Evolutionary conservation across 2,888 invertebrate species (phyloP).

Genomic region (Folsomia candida): DNA sequence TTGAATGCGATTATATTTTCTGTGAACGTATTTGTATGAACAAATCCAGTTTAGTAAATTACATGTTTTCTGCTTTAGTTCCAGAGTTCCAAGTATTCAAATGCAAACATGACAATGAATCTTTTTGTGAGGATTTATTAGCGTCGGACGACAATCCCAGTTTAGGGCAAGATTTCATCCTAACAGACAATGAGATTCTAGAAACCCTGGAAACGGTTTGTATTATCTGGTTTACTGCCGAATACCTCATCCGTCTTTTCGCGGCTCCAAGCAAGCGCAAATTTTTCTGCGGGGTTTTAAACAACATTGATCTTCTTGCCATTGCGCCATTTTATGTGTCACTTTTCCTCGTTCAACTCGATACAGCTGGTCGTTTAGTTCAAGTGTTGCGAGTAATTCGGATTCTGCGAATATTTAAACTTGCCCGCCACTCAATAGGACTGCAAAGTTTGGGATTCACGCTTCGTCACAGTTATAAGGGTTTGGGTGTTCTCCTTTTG

Average conservation of each 20-base stretch:
- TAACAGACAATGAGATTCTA: slow-evolving; percentile 20
- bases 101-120: slow-evolving; percentile 23
- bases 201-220: slow-evolving; percentile 31
- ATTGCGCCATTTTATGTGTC: too few species aligned
- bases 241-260: slow-evolving; percentile 33
- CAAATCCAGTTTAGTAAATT: too few species aligned
- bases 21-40: too few species aligned
- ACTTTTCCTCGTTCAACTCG: slow-evolving; percentile 34
- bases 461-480: slow-evolving; percentile 32
- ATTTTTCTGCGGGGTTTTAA: slow-evolving; percentile 35
- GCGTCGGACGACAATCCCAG: not conserved
- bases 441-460: slow-evolving; percentile 39
- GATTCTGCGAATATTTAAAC: slow-evolving; percentile 39
- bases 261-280: slow-evolving; percentile 25
- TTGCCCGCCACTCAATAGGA: slow-evolving; percentile 38
- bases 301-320: slow-evolving; percentile 36
- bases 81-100: slow-evolving; percentile 29
- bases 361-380: slow-evolving; percentile 28
- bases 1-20: too few species aligned
- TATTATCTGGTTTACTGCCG: slow-evolving; percentile 36
- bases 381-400: slow-evolving; percentile 39
- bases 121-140: slow-evolving; percentile 16
- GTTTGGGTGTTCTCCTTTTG: slow-evolving; percentile 33
- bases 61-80: too few species aligned
- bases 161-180: slow-evolving; percentile 10